Evolutionary conservation across 2,888 invertebrate species (phyloP).

Genomic region (Nymphalis urticae): DNA sequence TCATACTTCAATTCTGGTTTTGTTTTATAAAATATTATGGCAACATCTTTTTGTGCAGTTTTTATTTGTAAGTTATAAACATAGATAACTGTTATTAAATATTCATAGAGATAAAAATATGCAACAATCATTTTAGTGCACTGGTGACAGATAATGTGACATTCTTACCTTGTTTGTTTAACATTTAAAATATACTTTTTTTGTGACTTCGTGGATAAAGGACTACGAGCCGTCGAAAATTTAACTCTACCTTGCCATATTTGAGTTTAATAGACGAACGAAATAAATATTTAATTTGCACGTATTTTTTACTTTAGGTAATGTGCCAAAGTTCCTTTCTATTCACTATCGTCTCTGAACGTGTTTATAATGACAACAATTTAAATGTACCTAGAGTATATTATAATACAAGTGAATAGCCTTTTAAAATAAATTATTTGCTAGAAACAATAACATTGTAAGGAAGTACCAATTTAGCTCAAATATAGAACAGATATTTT

Average conservation of each 20-base stretch:
- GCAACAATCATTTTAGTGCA: slow-evolving; percentile 3
- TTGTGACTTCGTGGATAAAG: background rate
- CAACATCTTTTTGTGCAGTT: slow-evolving; percentile 36
- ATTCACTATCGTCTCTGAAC: background rate
- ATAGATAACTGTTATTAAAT: background rate
- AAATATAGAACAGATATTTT: slow-evolving; percentile 41
- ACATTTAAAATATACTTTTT: background rate
- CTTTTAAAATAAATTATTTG: slow-evolving; percentile 27
- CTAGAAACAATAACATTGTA: slow-evolving; percentile 33
- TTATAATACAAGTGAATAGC: slow-evolving; percentile 19
- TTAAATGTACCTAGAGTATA: slow-evolving; percentile 3
- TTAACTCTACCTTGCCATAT: background rate
- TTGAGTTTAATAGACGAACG: background rate
- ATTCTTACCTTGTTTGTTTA: no score
- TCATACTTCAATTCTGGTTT: background rate
- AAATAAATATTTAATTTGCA: slow-evolving; percentile 25
- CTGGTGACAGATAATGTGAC: background rate
- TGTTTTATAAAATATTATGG: slow-evolving; percentile 6
- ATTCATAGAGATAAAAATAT: background rate
- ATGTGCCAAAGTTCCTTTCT: slow-evolving; percentile 42
- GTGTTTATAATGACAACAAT: slow-evolving; percentile 15
- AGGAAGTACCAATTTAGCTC: slow-evolving; percentile 42
- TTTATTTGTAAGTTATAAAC: slow-evolving; percentile 11
- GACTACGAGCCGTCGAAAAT: background rate
- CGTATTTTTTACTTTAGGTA: slow-evolving; percentile 35